These are phyloP conservation scores for Dendrolimus houi DNA, from an alignment of 2,888 invertebrate species.

Conservation along the genomic window DNA sequence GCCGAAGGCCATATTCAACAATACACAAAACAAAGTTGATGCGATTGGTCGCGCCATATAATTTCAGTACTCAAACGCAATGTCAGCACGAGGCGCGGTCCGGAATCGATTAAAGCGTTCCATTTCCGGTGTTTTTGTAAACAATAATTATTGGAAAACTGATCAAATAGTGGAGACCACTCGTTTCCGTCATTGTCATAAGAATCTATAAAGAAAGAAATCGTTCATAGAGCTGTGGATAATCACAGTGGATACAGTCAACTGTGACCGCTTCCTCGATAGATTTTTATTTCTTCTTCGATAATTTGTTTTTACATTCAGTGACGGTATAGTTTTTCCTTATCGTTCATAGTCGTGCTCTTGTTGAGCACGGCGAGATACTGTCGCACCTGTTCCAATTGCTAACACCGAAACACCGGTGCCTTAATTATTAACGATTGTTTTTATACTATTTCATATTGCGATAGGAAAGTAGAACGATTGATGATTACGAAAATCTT, in stretches of 20 bases:
- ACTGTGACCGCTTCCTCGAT: slow-evolving; percentile 73
- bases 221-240: slow-evolving; percentile 58
- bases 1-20: slow-evolving; percentile 61
- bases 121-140: slow-evolving; percentile 69
- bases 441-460: slow-evolving; percentile 65
- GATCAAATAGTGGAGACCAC: slow-evolving; percentile 61
- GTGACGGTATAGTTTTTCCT: slow-evolving; percentile 56
- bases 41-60: slow-evolving; percentile 69
- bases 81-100: slow-evolving; percentile 64
- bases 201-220: slow-evolving; percentile 53
- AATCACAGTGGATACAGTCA: slow-evolving; percentile 60
- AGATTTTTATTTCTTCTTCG: slow-evolving; percentile 63
- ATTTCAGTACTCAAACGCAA: slow-evolving; percentile 69
- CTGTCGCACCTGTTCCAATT: slow-evolving; percentile 39
- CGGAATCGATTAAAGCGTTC: slow-evolving; percentile 70
- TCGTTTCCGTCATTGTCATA: slow-evolving; percentile 53
- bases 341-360: slow-evolving; percentile 33
- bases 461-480: slow-evolving; percentile 68
- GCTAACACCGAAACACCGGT: slow-evolving; percentile 49
- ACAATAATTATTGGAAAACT: slow-evolving; percentile 68
- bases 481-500: slow-evolving; percentile 65
- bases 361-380: slow-evolving; percentile 32
- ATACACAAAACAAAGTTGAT: slow-evolving; percentile 66
- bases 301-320: slow-evolving; percentile 68
- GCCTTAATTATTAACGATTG: slow-evolving; percentile 65